Percentiles rank a stretch among this genome's conserved stretches.
phyloP scores from a whole-genome alignment of 2,113 vertebrate species.

The Barbus barbus region DNA sequence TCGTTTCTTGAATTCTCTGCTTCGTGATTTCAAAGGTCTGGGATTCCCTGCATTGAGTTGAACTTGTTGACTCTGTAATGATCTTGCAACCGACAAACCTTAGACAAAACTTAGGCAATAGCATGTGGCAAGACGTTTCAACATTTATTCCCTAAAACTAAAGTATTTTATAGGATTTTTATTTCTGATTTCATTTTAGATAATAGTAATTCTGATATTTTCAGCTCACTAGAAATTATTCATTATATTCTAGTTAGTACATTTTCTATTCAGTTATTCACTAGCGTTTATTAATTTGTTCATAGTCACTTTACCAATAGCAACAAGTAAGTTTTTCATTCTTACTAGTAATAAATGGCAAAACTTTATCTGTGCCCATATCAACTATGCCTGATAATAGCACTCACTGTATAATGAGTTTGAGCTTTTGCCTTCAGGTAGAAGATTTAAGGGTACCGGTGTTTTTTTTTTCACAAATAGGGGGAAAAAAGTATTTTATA shows the following conservation, averaged over 20 bases:
- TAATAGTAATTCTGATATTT: background rate
- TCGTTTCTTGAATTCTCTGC: too few relatives aligned
- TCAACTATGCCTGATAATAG: too few relatives aligned
- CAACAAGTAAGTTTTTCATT: background rate
- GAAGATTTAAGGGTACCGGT: too few relatives aligned
- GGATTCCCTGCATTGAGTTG: background rate
- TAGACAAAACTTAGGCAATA: background rate
- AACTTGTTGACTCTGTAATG: background rate
- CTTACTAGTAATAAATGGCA: too few relatives aligned
- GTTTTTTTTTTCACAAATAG: too few relatives aligned
- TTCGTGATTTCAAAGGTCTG: background rate
- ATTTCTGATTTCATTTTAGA: background rate
- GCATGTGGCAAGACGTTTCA: background rate
- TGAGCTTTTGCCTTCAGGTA: too few relatives aligned
- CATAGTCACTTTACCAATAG: background rate
- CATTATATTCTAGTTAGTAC: background rate
- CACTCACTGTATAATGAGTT: too few relatives aligned
- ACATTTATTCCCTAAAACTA: background rate
- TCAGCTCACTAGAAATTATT: background rate
- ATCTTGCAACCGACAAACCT: background rate
- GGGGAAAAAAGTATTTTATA: too few relatives aligned
- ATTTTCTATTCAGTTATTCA: background rate
- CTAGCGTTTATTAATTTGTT: too few relatives aligned
- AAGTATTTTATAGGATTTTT: background rate
- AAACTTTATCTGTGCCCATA: too few relatives aligned